These are phyloP conservation scores for Merodon equestris DNA, from an alignment of 2,888 invertebrate genomes.

Conservation along the genomic window DNA sequence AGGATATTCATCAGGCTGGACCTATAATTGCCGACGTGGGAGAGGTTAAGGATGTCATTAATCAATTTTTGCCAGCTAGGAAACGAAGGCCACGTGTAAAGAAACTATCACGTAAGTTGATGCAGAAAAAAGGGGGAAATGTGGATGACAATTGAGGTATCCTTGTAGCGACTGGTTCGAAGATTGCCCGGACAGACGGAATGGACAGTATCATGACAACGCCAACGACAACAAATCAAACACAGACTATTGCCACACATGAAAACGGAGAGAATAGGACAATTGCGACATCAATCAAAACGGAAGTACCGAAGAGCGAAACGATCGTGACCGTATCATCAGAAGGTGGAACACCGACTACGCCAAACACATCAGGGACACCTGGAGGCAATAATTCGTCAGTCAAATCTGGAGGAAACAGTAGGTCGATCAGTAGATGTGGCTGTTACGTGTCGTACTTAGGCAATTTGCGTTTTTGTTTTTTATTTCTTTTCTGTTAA, in stretches of 20 bases:
- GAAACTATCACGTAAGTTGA: constrained; percentile 77
- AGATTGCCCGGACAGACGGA: constrained; percentile 77
- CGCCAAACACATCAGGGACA: constrained; percentile 66
- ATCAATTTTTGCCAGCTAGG: constrained; percentile 80
- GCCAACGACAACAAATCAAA: constrained; percentile 74
- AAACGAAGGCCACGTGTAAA: constrained; percentile 81
- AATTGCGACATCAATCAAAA: constrained; percentile 75
- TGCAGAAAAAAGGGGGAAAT: too few relatives aligned
- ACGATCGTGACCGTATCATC: constrained; percentile 76
- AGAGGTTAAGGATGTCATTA: constrained; percentile 78
- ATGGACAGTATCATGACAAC: constrained; percentile 77
- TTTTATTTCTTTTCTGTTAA: constrained; percentile 55
- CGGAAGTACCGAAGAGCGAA: constrained; percentile 76
- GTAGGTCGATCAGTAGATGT: constrained; percentile 60
- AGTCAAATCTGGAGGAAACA: constrained; percentile 70
- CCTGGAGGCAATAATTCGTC: constrained; percentile 69
- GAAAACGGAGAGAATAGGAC: constrained; percentile 74
- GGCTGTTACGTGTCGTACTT: neutral
- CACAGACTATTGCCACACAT: constrained; percentile 59
- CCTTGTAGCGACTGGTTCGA: constrained; percentile 74
- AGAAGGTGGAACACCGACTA: constrained; percentile 70
- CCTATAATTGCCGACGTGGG: constrained; percentile 77
- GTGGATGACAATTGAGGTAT: too few relatives aligned
- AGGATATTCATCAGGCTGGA: constrained; percentile 78
- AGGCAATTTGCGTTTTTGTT: neutral